Percentiles rank a stretch among this genome's conserved stretches.
These are phyloP conservation scores for Leucophenga maculata DNA, from an alignment of 2,888 invertebrate species.

Conservation along the genomic window DNA sequence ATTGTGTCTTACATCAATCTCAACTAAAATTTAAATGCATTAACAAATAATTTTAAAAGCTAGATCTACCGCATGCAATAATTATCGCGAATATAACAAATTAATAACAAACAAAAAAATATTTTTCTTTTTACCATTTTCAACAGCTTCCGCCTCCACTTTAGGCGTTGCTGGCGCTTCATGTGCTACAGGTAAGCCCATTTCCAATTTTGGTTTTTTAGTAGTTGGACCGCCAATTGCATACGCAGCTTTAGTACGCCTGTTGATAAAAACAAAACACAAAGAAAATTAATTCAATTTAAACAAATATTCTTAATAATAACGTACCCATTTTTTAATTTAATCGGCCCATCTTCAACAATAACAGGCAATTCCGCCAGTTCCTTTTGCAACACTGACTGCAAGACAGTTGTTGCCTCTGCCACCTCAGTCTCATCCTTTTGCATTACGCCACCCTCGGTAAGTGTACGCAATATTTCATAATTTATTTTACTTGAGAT, in stretches of 20 bases:
- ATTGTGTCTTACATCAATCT: too few relatives aligned
- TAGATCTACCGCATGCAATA: neutral
- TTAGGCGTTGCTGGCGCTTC: slow-evolving; percentile 48
- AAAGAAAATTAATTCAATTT: neutral
- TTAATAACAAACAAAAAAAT: too few relatives aligned
- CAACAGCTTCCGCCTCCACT: slow-evolving; percentile 48
- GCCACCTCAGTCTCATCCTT: slow-evolving; percentile 30
- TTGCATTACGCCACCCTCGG: slow-evolving; percentile 49
- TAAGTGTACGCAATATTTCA: slow-evolving; percentile 90
- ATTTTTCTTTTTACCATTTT: slow-evolving; percentile 52
- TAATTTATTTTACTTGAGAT: slow-evolving; percentile 98
- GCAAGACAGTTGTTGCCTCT: slow-evolving; percentile 38
- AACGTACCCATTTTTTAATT: slow-evolving; percentile 46
- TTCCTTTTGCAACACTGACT: slow-evolving; percentile 40
- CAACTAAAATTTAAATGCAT: too few relatives aligned
- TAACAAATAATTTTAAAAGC: too few relatives aligned
- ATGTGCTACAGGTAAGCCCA: slow-evolving; percentile 59
- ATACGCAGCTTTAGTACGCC: slow-evolving; percentile 57
- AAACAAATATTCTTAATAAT: neutral
- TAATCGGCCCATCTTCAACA: slow-evolving; percentile 54
- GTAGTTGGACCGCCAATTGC: slow-evolving; percentile 58
- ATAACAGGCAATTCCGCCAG: slow-evolving; percentile 49
- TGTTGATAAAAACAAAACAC: slow-evolving; percentile 18
- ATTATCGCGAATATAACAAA: too few relatives aligned
- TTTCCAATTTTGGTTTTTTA: slow-evolving; percentile 63